A percentile compares a stretch with the other conserved stretches of the same genome.
Conservation (phyloP, 2,797 vertebrate species). For the Gymnodraco acuticeps region DNA sequence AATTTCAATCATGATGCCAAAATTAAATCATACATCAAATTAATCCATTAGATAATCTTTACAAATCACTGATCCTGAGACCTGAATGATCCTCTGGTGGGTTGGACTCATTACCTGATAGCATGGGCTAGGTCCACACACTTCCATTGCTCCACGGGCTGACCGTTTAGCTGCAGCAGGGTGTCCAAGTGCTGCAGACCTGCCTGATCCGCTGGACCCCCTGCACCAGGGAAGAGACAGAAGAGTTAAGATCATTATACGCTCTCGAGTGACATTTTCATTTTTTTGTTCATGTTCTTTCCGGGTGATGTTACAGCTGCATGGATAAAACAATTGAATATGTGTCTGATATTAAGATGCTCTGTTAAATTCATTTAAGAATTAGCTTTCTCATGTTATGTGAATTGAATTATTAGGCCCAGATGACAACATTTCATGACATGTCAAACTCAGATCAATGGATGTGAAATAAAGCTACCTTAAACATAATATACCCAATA, state of each 20-base stretch:
- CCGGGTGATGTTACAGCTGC: not conserved
- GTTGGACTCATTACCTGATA: constrained; percentile 87
- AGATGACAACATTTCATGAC: constrained; percentile 16
- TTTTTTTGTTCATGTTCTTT: too few species aligned
- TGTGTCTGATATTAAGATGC: not conserved
- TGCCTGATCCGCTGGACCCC: constrained; percentile 93
- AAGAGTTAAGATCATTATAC: constrained; percentile 20
- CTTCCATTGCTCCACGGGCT: constrained; percentile 95
- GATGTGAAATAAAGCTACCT: constrained; percentile 10
- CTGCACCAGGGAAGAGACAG: constrained; percentile 71
- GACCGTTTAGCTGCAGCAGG: constrained; percentile 92
- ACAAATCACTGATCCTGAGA: constrained; percentile 5
- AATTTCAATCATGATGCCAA: not conserved
- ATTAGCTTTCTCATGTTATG: constrained; percentile 1
- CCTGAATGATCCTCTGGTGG: not conserved
- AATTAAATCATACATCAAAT: not conserved
- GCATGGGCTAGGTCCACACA: constrained; percentile 94
- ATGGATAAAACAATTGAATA: constrained; percentile 1
- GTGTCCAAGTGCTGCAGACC: constrained; percentile 94
- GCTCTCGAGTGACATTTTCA: not conserved
- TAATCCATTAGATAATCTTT: not conserved
- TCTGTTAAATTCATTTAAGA: not conserved
- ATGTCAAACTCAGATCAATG: constrained; percentile 25
- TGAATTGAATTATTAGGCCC: not conserved
- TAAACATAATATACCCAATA: not conserved